Evolutionary conservation across 1,140 invertebrate genomes (phyloP).

Genomic region (Papilio polytes): DNA sequence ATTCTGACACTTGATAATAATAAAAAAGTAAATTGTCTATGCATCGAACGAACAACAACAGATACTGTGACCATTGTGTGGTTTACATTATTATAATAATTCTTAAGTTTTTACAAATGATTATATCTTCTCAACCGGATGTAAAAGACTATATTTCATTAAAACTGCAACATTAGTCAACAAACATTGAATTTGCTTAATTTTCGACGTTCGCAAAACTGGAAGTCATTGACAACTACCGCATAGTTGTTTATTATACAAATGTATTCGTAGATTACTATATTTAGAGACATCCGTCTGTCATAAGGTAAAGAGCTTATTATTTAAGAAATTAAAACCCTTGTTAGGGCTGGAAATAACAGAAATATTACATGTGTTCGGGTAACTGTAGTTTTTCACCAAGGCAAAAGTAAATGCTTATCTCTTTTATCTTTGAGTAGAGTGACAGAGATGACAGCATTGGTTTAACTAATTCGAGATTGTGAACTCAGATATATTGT

Average conservation of each 20-base stretch:
- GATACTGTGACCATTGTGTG: too few species aligned
- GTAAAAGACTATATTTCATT: not conserved
- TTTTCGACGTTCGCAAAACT: slow-evolving; percentile 10
- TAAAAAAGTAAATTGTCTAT: too few species aligned
- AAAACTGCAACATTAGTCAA: not conserved
- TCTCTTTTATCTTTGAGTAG: too few species aligned
- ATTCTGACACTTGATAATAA: too few species aligned
- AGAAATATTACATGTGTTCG: too few species aligned
- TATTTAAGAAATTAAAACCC: not conserved
- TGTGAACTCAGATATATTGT: too few species aligned
- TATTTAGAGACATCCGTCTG: not conserved
- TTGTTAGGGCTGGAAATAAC: too few species aligned
- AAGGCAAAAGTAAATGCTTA: too few species aligned
- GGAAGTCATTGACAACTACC: slow-evolving; percentile 26
- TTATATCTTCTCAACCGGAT: not conserved
- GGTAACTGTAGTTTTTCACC: too few species aligned
- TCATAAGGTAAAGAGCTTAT: not conserved
- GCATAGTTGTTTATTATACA: not conserved
- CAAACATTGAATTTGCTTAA: not conserved
- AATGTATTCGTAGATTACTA: not conserved
- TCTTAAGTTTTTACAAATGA: not conserved
- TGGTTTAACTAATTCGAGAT: not conserved
- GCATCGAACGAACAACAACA: too few species aligned
- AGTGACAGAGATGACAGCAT: too few species aligned
- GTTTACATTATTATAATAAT: not conserved